Percentiles rank a stretch among this genome's conserved stretches.
phyloP scores from a whole-genome alignment of 2,888 invertebrate genomes.

The Craniophora ligustri region DNA sequence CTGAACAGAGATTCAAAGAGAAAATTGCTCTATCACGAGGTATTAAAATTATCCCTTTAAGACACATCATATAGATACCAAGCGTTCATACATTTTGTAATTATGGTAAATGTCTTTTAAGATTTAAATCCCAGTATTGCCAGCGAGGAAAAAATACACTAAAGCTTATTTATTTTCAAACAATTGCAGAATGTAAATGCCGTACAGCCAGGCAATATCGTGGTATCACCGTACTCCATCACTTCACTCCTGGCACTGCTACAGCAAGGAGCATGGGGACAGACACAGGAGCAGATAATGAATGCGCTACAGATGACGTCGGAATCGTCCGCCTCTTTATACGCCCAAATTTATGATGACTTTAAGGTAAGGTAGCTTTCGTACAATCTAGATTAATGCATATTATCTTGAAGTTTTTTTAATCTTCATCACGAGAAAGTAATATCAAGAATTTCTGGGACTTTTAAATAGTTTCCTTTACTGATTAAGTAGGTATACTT shows the following conservation, averaged over 20 bases:
- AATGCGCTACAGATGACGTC: constrained; percentile 67
- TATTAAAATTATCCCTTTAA: too few species aligned
- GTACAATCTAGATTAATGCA: too few species aligned
- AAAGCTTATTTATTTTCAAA: neutral
- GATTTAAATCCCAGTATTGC: neutral
- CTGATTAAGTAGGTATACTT: too few species aligned
- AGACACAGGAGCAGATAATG: constrained; percentile 72
- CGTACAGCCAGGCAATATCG: constrained; percentile 68
- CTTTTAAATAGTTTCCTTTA: too few species aligned
- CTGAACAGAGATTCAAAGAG: too few species aligned
- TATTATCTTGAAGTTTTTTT: too few species aligned
- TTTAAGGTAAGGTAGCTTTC: constrained; percentile 66
- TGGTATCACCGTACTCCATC: constrained; percentile 83
- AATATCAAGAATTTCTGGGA: too few species aligned
- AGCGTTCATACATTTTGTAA: too few species aligned
- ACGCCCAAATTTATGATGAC: constrained; percentile 60
- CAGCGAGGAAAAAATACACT: neutral
- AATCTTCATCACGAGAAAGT: too few species aligned
- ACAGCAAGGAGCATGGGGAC: constrained; percentile 80
- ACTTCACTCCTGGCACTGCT: constrained; percentile 79
- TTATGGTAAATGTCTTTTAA: too few species aligned
- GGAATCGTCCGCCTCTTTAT: constrained; percentile 61
- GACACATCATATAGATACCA: too few species aligned
- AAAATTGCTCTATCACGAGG: too few species aligned
- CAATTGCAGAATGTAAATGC: constrained; percentile 55